Evolutionary conservation across 2,888 invertebrate species (phyloP).

Genomic region (Ophion obscuratus): DNA sequence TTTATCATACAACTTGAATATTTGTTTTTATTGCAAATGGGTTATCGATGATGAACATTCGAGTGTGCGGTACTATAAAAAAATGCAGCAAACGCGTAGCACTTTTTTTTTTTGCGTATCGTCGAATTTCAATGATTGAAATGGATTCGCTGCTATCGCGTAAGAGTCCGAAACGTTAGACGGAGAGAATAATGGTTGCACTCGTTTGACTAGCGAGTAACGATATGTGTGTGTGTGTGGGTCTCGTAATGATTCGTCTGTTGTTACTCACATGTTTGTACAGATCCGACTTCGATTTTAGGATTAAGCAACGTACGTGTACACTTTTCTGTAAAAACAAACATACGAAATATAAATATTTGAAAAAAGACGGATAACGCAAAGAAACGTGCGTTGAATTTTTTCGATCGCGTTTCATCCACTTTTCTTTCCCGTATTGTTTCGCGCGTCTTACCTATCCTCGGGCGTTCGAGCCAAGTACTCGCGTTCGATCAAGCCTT

Average conservation of each 20-base stretch:
- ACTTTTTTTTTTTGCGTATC: not conserved
- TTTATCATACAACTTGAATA: not conserved
- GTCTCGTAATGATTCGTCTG: not conserved
- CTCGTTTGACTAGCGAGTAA: not conserved
- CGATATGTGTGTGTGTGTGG: not conserved
- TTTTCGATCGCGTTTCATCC: not conserved
- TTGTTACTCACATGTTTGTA: slow-evolving; percentile 79
- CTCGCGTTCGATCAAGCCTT: slow-evolving; percentile 99
- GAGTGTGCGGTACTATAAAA: not conserved
- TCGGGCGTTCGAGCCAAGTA: slow-evolving; percentile 98
- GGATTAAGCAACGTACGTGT: slow-evolving; percentile 96
- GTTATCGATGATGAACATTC: slow-evolving; percentile 41
- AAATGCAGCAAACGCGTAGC: not conserved
- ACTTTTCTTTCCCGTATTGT: not conserved
- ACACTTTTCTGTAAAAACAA: slow-evolving; percentile 90
- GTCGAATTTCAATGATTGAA: not conserved
- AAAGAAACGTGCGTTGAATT: not conserved
- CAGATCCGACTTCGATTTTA: slow-evolving; percentile 79
- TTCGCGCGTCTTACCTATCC: slow-evolving; percentile 87
- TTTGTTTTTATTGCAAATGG: not conserved
- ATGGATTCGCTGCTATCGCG: slow-evolving; percentile 11
- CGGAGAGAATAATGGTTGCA: not conserved
- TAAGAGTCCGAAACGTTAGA: not conserved
- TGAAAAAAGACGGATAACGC: not conserved
- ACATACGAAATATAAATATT: slow-evolving; percentile 29